Evolutionary conservation across 1,140 invertebrate genomes (phyloP).

Genomic region (Drosophila ambigua): DNA sequence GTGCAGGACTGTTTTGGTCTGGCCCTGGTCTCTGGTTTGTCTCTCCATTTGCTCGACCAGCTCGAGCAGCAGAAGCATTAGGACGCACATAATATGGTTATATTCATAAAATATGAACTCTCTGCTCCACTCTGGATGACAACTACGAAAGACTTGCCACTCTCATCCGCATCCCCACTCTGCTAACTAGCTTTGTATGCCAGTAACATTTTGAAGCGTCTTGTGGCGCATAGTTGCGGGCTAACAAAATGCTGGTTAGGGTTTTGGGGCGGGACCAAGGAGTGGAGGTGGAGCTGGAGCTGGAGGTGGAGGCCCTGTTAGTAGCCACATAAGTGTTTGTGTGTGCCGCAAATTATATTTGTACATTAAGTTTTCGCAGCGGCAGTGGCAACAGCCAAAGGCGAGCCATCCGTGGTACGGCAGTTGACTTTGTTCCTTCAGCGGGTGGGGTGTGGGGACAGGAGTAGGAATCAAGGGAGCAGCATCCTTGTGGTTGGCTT

Average conservation of each 20-base stretch:
- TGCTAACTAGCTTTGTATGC: slow-evolving; percentile 71
- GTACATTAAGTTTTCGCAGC: slow-evolving; percentile 77
- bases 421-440: slow-evolving; percentile 70
- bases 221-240: slow-evolving; percentile 61
- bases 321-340: slow-evolving; percentile 80
- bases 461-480: background rate
- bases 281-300: background rate
- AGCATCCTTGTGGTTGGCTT: slow-evolving; percentile 31
- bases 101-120: slow-evolving; percentile 80
- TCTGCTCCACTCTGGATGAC: slow-evolving; percentile 57
- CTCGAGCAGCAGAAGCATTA: slow-evolving; percentile 47
- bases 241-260: slow-evolving; percentile 58
- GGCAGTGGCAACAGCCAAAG: slow-evolving; percentile 48
- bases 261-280: slow-evolving; percentile 1
- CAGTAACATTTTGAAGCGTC: slow-evolving; percentile 56
- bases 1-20: slow-evolving; percentile 13
- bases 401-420: slow-evolving; percentile 50
- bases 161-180: background rate
- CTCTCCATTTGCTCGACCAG: slow-evolving; percentile 22
- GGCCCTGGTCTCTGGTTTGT: slow-evolving; percentile 7
- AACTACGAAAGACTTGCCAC: slow-evolving; percentile 41
- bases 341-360: slow-evolving; percentile 81
- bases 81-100: slow-evolving; percentile 76
- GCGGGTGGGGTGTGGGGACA: background rate
- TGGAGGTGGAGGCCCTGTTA: slow-evolving; percentile 18